Evolutionary conservation across 92 coral and sea anemone species (phyloP).

Genomic region (Palythoa heliodiscus): DNA sequence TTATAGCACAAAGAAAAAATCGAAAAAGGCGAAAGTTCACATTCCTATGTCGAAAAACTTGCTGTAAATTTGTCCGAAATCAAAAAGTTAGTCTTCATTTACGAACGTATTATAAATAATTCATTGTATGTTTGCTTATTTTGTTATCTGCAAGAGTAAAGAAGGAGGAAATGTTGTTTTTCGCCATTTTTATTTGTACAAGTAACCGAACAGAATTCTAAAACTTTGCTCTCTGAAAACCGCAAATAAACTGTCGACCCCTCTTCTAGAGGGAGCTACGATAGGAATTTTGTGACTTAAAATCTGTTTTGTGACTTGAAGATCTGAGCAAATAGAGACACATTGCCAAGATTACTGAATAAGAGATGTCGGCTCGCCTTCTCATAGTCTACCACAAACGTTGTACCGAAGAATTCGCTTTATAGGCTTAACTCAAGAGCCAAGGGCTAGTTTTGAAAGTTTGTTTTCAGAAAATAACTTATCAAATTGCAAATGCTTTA

Average conservation of each 20-base stretch:
- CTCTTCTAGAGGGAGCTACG: conserved; percentile 20
- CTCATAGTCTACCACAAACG: conserved; percentile 7
- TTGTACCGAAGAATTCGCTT: conserved; percentile 25
- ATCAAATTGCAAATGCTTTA: background rate
- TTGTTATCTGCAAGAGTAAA: background rate
- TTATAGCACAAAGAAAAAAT: background rate
- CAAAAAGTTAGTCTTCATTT: background rate
- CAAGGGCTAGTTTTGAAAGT: background rate
- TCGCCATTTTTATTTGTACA: background rate
- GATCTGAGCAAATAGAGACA: conserved; percentile 35
- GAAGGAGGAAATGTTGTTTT: background rate
- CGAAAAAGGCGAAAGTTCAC: conserved; percentile 1
- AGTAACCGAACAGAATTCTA: conserved; percentile 23
- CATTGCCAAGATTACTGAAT: conserved; percentile 13
- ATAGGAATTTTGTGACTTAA: conserved; percentile 18
- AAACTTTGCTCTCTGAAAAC: background rate
- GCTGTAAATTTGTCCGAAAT: background rate
- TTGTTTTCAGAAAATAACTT: background rate
- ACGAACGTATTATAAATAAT: background rate
- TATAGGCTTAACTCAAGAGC: conserved; percentile 31
- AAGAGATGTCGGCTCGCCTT: conserved; percentile 35
- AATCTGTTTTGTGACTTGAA: conserved; percentile 25
- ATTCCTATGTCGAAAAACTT: background rate
- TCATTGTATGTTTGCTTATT: background rate
- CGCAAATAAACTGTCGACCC: conserved; percentile 19